Percentiles rank a stretch among this genome's conserved stretches.
These are phyloP conservation scores for Panzeria rudis DNA, from an alignment of 2,888 invertebrate genomes.

Conservation along the genomic window DNA sequence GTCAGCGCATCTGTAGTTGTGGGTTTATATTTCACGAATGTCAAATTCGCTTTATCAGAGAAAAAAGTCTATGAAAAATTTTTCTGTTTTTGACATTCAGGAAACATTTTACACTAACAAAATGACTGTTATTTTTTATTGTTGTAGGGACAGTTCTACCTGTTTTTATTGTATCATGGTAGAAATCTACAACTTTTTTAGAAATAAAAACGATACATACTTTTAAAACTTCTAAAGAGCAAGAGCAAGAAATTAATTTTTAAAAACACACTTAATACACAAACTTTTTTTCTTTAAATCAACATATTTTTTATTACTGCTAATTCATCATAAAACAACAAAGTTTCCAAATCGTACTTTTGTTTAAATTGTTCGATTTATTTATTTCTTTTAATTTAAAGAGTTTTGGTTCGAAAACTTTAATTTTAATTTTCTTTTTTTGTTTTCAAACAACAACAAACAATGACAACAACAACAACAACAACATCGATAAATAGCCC, in stretches of 20 bases:
- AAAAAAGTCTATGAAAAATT: no score
- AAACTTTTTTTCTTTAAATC: background rate
- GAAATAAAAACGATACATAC: background rate
- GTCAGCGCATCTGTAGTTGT: no score
- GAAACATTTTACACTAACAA: no score
- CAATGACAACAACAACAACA: slow-evolving; percentile 72
- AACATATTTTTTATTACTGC: slow-evolving; percentile 3
- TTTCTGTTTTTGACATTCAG: no score
- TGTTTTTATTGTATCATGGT: no score
- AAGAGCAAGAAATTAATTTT: background rate
- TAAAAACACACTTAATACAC: background rate
- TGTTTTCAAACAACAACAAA: slow-evolving; percentile 74
- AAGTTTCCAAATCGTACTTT: slow-evolving; percentile 19
- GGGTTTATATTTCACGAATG: no score
- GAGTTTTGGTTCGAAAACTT: slow-evolving; percentile 58
- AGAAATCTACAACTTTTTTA: background rate
- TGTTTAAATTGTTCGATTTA: background rate
- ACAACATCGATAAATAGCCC: slow-evolving; percentile 82
- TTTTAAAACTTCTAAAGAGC: background rate
- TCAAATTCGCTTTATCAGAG: no score
- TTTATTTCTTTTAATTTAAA: slow-evolving; percentile 10
- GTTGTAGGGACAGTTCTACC: no score
- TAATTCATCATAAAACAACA: slow-evolving; percentile 41
- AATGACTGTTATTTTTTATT: no score
- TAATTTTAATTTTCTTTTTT: slow-evolving; percentile 75